Percentiles rank a stretch among this genome's conserved stretches.
Evolutionary conservation across 2,888 invertebrate species (phyloP).

Genomic region (Petrophora chlorosata): DNA sequence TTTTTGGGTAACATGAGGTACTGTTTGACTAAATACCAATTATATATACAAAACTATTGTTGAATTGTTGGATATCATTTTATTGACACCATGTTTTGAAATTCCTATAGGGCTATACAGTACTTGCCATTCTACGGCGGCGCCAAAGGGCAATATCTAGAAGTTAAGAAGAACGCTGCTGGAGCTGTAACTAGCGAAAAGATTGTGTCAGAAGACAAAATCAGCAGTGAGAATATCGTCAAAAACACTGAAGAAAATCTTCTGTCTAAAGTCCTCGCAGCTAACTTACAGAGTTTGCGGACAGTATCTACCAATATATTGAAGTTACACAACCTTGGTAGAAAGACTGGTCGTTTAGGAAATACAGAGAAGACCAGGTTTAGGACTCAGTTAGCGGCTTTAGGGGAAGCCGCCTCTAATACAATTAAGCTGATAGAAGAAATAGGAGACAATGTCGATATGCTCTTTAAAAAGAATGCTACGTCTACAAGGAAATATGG

Average conservation of each 20-base stretch:
- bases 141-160: conserved; percentile 87
- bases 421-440: conserved; percentile 82
- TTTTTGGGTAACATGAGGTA: too few relatives aligned
- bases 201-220: conserved; percentile 72
- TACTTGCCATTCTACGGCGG: conserved; percentile 89
- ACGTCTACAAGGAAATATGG: conserved; percentile 56
- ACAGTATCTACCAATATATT: conserved; percentile 83
- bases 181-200: conserved; percentile 79
- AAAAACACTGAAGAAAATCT: conserved; percentile 71
- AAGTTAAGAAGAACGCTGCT: conserved; percentile 80
- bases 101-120: conserved; percentile 55
- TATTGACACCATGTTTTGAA: not conserved
- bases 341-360: conserved; percentile 82
- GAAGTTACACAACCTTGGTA: conserved; percentile 85
- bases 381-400: conserved; percentile 79
- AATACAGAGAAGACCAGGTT: conserved; percentile 82
- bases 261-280: conserved; percentile 70
- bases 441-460: conserved; percentile 79
- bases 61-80: too few relatives aligned
- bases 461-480: conserved; percentile 58
- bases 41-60: too few relatives aligned
- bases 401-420: conserved; percentile 84
- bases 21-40: too few relatives aligned
- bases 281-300: conserved; percentile 84
- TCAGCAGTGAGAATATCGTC: conserved; percentile 67